A percentile compares a stretch with the other conserved stretches of the same genome.
phyloP scores from a whole-genome alignment of 2,113 vertebrate species.

The Narcine bancroftii region DNA sequence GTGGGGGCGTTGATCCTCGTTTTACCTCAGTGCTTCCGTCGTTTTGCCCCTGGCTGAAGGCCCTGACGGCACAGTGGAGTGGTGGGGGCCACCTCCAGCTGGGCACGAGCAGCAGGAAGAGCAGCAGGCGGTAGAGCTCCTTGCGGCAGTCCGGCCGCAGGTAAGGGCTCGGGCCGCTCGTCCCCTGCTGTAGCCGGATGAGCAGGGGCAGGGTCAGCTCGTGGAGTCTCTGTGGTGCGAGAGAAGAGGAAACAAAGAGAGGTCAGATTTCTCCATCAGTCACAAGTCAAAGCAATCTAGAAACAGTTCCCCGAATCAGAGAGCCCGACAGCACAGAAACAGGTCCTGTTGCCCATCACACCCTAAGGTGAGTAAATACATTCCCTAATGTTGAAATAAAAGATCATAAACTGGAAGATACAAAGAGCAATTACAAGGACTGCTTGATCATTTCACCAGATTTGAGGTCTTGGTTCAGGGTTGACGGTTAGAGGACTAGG shows the following conservation, averaged over 20 bases:
- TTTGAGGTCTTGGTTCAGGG: no score
- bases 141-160: conserved; percentile 56
- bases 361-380: no score
- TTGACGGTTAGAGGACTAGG: no score
- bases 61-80: conserved; percentile 67
- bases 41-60: conserved; percentile 62
- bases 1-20: background rate
- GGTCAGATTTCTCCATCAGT: no score
- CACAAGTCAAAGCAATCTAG: background rate
- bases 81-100: conserved; percentile 68
- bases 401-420: no score
- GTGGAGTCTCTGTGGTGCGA: conserved; percentile 61
- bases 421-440: no score
- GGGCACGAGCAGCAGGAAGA: conserved; percentile 69
- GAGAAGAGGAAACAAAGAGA: background rate
- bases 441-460: no score
- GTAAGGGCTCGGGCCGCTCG: conserved; percentile 58
- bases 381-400: no score
- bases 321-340: no score
- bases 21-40: conserved; percentile 67
- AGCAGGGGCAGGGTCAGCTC: conserved; percentile 70
- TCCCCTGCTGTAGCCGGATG: conserved; percentile 61
- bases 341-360: no score
- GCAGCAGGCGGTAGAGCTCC: conserved; percentile 68
- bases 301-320: no score